Conservation (phyloP, 2,888 invertebrate genomes). For the Xanthia togata region DNA sequence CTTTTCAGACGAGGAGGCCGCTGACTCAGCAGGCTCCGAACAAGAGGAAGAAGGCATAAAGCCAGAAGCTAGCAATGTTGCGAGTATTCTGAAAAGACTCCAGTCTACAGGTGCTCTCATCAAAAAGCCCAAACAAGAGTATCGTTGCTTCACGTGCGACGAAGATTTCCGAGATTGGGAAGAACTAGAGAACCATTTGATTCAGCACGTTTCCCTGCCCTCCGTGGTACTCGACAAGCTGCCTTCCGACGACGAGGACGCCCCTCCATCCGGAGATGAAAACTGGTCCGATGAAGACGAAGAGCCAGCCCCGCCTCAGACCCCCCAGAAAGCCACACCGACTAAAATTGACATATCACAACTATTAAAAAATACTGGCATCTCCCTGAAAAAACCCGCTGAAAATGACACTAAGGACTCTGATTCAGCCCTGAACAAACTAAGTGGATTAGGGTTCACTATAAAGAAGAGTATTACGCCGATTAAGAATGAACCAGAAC, state of each 20-base stretch:
- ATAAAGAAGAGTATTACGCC: constrained; percentile 84
- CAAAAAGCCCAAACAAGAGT: constrained; percentile 83
- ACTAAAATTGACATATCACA: constrained; percentile 86
- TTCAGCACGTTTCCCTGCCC: constrained; percentile 90
- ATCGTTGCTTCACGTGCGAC: constrained; percentile 89
- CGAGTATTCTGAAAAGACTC: constrained; percentile 80
- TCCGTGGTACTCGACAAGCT: constrained; percentile 86
- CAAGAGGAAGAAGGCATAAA: constrained; percentile 69
- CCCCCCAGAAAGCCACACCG: constrained; percentile 72
- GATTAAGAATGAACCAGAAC: constrained; percentile 81
- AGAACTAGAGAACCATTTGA: constrained; percentile 88
- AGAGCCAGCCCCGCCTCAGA: constrained; percentile 71
- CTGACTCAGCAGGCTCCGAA: constrained; percentile 71
- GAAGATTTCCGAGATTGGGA: constrained; percentile 86
- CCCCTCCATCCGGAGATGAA: constrained; percentile 83
- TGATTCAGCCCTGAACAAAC: constrained; percentile 82
- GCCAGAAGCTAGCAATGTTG: constrained; percentile 75
- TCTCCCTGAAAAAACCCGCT: constrained; percentile 81
- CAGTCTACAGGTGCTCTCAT: constrained; percentile 74
- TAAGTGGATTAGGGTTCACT: constrained; percentile 86
- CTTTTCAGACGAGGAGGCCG: constrained; percentile 76
- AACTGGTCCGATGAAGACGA: constrained; percentile 88
- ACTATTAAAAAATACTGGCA: constrained; percentile 82
- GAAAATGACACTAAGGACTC: constrained; percentile 75
- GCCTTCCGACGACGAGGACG: constrained; percentile 89